Evolutionary conservation across 2,888 invertebrate species (phyloP), one percentile per base, ranked within the genome.

Genomic region (Spialia ferax): DNA sequence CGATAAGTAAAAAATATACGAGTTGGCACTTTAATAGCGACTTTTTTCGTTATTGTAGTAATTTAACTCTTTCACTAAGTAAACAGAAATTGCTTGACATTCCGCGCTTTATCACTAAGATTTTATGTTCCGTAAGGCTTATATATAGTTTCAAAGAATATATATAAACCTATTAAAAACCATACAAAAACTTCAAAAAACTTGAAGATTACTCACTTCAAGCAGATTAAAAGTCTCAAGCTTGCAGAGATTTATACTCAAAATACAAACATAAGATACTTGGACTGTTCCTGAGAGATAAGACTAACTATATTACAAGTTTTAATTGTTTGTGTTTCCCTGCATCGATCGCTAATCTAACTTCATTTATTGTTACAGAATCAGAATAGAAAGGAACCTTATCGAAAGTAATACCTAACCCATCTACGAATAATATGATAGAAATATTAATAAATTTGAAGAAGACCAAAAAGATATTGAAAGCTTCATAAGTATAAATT

Each of bases 321-420:
- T 61, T 61, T 32, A 61, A 61, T 50, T 61, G 61, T 22, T 60
- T 45, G n/a, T 26, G 26, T 60, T 45, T 15, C 13, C 23, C 48
- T 61, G 32, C 20, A 50, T 32, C 7, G 20, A 61, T 32, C 13
- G 7, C 20, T 48, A n/a, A 29, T 29, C 2, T 15, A 55, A 55
- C 15, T 55, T 29, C 26, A 15, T 29, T 29, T 29, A 18, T 18
- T 48, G 48, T 48, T 48, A 52, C 22, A 52, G 52, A 52, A 52
- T 18, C 22, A 52, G 52, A 52, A 52, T 18, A 26, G 13, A 55
- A 55, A 55, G 29, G 29, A 10, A 11, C 7, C 23, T n/a, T 50
- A 11, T 22, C 22, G 13, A 22, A 50, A 13, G 20, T 50, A 20
- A 45, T 6, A 18, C 45, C 2, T 42, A 8, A 8, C 10, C 6